Evolutionary conservation across 2,797 vertebrate species (phyloP).

Genomic region (Myotis vivesi): DNA sequence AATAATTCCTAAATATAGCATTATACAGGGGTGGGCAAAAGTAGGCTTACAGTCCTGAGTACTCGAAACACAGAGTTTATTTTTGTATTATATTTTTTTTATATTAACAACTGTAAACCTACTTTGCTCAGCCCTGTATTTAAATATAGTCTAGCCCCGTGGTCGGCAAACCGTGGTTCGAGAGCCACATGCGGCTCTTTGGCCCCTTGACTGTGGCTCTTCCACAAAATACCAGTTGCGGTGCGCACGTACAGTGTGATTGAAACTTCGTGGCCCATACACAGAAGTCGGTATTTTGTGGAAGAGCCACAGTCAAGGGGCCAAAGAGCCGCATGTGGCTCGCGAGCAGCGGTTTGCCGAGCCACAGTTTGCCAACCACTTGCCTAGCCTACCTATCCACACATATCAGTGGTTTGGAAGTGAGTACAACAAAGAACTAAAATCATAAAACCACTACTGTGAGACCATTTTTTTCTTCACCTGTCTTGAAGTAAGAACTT

Average conservation of each 20-base stretch:
- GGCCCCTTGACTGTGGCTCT: no score
- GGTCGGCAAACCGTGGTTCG: no score
- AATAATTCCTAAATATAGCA: neutral
- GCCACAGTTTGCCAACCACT: no score
- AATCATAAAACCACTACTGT: neutral
- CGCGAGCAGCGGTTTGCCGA: no score
- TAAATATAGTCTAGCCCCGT: neutral
- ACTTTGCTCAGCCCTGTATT: neutral
- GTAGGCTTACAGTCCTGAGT: neutral
- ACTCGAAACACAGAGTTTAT: neutral
- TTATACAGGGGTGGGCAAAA: neutral
- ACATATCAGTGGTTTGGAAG: neutral
- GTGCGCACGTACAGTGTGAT: no score
- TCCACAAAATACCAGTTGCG: no score
- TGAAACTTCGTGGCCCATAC: no score
- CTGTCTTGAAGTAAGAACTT: neutral
- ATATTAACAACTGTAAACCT: neutral
- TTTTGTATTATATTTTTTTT: neutral
- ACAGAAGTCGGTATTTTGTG: no score
- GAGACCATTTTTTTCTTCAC: neutral
- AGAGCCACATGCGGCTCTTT: no score
- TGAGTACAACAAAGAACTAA: neutral
- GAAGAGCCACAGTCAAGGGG: no score
- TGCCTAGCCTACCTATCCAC: neutral
- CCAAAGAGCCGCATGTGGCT: no score